phyloP scores from a whole-genome alignment of 1,140 invertebrate genomes.

The Eriocheir sinensis region DNA sequence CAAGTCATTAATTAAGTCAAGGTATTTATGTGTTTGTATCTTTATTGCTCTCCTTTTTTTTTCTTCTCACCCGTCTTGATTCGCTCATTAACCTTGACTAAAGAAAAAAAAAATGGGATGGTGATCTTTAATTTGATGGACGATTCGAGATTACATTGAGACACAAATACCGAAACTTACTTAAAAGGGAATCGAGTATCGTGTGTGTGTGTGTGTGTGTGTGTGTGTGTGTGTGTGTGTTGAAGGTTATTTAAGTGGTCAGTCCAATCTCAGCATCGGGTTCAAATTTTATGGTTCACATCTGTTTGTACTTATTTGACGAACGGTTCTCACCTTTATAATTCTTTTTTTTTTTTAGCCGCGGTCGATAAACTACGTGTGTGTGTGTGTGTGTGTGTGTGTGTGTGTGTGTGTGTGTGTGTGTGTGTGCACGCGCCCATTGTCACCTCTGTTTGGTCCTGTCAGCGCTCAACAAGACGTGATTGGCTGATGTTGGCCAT shows the following conservation, averaged over 20 bases:
- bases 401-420: not conserved
- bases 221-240: not conserved
- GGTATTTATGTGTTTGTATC: no score
- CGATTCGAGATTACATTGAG: not conserved
- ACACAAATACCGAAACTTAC: not conserved
- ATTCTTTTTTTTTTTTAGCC: not conserved
- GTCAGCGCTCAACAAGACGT: not conserved
- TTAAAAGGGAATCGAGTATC: not conserved
- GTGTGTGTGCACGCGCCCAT: conserved; percentile 4
- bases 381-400: not conserved
- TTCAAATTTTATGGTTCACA: no score
- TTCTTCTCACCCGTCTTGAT: not conserved
- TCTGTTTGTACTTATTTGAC: no score
- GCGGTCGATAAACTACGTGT: no score
- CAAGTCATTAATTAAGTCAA: no score
- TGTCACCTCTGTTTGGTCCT: not conserved
- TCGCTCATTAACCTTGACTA: not conserved
- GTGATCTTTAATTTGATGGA: not conserved
- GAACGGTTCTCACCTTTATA: not conserved
- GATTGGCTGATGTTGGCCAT: not conserved
- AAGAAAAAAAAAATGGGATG: not conserved
- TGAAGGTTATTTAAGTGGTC: no score
- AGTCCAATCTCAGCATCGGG: no score
- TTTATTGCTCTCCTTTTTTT: not conserved
- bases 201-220: not conserved